A percentile compares a stretch with the other conserved stretches of the same genome.
phyloP scores from a whole-genome alignment of 2,888 invertebrate species.

The Pseudococcus viburni region DNA sequence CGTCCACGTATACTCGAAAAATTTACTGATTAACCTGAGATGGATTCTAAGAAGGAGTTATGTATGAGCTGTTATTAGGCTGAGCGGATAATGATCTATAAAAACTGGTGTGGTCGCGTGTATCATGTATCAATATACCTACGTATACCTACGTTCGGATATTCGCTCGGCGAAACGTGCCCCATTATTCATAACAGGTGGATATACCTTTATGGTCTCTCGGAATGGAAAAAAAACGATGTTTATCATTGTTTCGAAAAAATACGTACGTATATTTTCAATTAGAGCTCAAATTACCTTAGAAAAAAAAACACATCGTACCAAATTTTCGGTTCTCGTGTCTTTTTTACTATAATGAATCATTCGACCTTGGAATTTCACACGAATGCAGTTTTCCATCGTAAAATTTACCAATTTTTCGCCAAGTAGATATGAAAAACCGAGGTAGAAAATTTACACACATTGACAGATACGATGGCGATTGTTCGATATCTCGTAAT shows the following conservation, averaged over 20 bases:
- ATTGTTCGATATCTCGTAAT: too few species aligned
- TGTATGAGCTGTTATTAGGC: not conserved
- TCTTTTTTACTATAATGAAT: constrained; percentile 1
- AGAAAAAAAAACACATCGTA: not conserved
- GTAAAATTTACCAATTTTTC: too few species aligned
- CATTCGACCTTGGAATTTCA: not conserved
- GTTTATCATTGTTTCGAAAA: not conserved
- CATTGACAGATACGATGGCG: too few species aligned
- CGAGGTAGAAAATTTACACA: too few species aligned
- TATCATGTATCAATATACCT: not conserved
- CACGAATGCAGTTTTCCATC: not conserved
- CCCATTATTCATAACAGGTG: not conserved
- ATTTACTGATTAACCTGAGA: not conserved
- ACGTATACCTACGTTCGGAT: not conserved
- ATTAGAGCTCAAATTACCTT: constrained; percentile 4
- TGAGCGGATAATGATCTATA: not conserved
- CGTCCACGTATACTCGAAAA: too few species aligned
- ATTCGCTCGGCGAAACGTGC: not conserved
- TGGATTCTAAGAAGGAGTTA: not conserved
- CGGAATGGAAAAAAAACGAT: not conserved
- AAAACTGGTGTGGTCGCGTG: not conserved
- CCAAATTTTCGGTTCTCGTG: not conserved
- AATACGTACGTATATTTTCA: not conserved
- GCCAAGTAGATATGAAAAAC: too few species aligned
- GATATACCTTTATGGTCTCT: not conserved